A percentile compares a stretch with the other conserved stretches of the same genome.
These are phyloP conservation scores for Apostichopus californicus DNA, from an alignment of 35 echinoderm and acorn worm genomes.

Conservation along the genomic window DNA sequence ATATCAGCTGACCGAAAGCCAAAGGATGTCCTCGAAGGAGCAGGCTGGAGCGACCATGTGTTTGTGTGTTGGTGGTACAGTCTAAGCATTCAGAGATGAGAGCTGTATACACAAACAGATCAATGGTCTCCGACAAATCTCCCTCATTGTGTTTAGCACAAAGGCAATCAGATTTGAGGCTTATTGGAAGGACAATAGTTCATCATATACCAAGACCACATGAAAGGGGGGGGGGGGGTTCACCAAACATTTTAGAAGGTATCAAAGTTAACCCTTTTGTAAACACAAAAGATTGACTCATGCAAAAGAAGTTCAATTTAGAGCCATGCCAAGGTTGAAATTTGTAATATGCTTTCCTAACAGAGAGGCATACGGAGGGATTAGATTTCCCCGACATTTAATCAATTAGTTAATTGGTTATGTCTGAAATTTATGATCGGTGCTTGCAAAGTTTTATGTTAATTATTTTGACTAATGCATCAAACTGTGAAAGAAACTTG, in stretches of 20 bases:
- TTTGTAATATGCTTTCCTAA: background rate
- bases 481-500: too few species aligned
- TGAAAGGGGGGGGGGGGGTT: background rate
- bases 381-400: background rate
- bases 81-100: background rate
- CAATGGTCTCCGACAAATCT: slow-evolving; percentile 21
- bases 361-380: background rate
- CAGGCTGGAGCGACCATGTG: too few species aligned
- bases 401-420: too few species aligned
- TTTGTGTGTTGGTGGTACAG: too few species aligned
- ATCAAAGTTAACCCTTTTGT: background rate
- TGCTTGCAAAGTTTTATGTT: too few species aligned
- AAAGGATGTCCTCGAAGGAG: too few species aligned
- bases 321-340: slow-evolving; percentile 2
- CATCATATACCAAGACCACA: background rate
- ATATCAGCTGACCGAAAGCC: too few species aligned
- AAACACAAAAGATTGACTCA: slow-evolving; percentile 26
- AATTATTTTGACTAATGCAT: too few species aligned
- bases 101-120: slow-evolving; percentile 29
- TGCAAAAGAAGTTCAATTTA: slow-evolving; percentile 12
- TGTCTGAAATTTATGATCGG: too few species aligned
- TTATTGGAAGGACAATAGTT: slow-evolving; percentile 26
- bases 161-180: slow-evolving; percentile 50
- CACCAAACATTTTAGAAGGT: background rate
- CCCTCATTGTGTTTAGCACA: slow-evolving; percentile 4